These are phyloP conservation scores for Brotula barbata DNA, from an alignment of 2,797 vertebrate species.

Conservation along the genomic window DNA sequence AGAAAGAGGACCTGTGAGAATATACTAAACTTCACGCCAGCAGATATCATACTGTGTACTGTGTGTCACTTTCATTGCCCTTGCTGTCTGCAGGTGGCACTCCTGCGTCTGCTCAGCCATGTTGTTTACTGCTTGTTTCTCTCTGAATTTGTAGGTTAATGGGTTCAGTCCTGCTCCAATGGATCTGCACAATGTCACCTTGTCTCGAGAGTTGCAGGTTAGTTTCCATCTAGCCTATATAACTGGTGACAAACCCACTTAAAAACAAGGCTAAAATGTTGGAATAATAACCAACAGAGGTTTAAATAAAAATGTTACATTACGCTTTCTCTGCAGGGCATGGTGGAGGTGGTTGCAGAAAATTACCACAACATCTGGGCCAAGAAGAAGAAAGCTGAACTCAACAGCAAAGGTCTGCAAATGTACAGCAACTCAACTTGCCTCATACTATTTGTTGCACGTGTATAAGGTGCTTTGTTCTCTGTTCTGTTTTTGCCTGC, in stretches of 20 bases:
- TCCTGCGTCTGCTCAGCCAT: too few species aligned
- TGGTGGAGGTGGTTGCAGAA: slow-evolving; percentile 97
- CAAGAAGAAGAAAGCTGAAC: slow-evolving; percentile 96
- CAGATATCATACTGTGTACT: too few species aligned
- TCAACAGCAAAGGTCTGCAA: slow-evolving; percentile 88
- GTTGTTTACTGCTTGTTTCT: slow-evolving; percentile 1
- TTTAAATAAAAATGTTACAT: too few species aligned
- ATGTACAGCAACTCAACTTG: too few species aligned
- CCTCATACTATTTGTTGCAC: too few species aligned
- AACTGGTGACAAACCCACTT: neutral
- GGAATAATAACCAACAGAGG: neutral
- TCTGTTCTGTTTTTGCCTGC: too few species aligned
- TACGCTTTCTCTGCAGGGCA: slow-evolving; percentile 80
- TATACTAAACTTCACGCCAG: too few species aligned
- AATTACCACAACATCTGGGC: slow-evolving; percentile 99
- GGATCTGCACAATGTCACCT: slow-evolving; percentile 89
- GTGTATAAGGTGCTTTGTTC: neutral
- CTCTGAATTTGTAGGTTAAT: slow-evolving; percentile 77
- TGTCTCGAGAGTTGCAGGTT: slow-evolving; percentile 96
- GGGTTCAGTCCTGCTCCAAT: slow-evolving; percentile 87
- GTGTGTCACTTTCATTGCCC: too few species aligned
- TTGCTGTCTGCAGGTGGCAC: too few species aligned
- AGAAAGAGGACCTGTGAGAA: too few species aligned
- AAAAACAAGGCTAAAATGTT: too few species aligned
- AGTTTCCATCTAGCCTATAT: slow-evolving; percentile 9